Percentiles rank a stretch among this genome's conserved stretches.
Evolutionary conservation across 1,140 invertebrate genomes (phyloP).

Genomic region (Sycophaga agraensis): DNA sequence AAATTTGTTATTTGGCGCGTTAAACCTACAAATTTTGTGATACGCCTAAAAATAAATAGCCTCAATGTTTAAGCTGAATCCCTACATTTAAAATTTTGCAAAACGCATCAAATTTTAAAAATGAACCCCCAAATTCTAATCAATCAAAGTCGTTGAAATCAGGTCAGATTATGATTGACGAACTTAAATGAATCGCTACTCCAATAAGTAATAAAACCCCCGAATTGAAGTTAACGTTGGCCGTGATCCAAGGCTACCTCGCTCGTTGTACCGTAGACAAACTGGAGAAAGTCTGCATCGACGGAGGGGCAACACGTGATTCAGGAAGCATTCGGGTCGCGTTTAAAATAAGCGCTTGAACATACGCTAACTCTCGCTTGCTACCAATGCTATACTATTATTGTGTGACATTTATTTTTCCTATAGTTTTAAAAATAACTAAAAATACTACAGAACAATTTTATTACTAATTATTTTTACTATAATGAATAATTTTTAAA

Average conservation of each 20-base stretch:
- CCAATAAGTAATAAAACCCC: background rate
- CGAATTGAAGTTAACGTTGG: conserved; percentile 2
- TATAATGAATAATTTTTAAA: no score
- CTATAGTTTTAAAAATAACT: background rate
- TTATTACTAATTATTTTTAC: no score
- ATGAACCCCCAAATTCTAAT: background rate
- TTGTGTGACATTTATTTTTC: background rate
- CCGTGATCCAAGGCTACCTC: background rate
- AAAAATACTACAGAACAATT: no score
- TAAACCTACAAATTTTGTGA: no score
- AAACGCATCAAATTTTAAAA: background rate
- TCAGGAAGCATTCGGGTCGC: conserved; percentile 21
- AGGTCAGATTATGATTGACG: background rate
- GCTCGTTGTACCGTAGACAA: background rate
- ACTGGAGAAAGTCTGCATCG: conserved; percentile 18
- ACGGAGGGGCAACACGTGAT: background rate
- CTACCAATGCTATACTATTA: no score
- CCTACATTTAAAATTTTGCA: background rate
- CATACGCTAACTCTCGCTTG: no score
- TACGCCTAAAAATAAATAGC: background rate
- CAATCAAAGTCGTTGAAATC: background rate
- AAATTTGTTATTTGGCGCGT: no score
- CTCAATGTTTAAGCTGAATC: background rate
- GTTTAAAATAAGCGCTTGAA: conserved; percentile 24
- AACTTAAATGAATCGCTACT: background rate